These are phyloP conservation scores for Clavelina lepadiformis DNA, from an alignment of 23 tunicate species.

Conservation along the genomic window DNA sequence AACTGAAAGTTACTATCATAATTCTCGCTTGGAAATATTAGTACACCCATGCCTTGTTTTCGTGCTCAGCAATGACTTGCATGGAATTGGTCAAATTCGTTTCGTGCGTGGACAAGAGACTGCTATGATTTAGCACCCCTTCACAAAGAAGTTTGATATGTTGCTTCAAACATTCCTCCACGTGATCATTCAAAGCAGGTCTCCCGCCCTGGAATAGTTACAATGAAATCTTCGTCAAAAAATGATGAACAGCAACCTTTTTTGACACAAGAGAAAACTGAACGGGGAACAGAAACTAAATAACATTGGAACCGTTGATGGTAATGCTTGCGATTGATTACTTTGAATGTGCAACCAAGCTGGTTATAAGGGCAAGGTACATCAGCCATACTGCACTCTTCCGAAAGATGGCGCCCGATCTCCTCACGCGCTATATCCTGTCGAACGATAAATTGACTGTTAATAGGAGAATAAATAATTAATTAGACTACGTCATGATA, in stretches of 20 bases:
- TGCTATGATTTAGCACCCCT: conserved; percentile 5
- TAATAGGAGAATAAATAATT: too few relatives aligned
- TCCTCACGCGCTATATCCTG: conserved; percentile 70
- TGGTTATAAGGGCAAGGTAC: conserved; percentile 35
- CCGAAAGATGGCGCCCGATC: conserved; percentile 23
- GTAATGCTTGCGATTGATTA: too few relatives aligned
- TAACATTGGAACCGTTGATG: too few relatives aligned
- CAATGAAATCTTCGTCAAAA: too few relatives aligned
- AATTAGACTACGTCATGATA: too few relatives aligned
- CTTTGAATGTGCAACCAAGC: conserved; percentile 56
- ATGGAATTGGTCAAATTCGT: neutral
- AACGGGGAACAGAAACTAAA: too few relatives aligned
- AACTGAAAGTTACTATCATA: too few relatives aligned
- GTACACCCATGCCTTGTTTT: neutral
- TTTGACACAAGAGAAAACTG: too few relatives aligned
- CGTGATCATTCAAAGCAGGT: conserved; percentile 10
- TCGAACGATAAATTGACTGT: too few relatives aligned
- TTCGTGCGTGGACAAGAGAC: conserved; percentile 7
- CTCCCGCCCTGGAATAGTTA: conserved; percentile 18
- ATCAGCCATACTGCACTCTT: conserved; percentile 50
- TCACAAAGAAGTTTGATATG: conserved; percentile 25
- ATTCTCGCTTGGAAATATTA: too few relatives aligned
- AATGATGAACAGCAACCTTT: too few relatives aligned
- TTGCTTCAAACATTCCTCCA: conserved; percentile 9
- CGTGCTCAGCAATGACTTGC: conserved; percentile 3